Percentiles rank a stretch among this genome's conserved stretches.
phyloP scores from a whole-genome alignment of 2,797 vertebrate genomes.

The Sciurus vulgaris region DNA sequence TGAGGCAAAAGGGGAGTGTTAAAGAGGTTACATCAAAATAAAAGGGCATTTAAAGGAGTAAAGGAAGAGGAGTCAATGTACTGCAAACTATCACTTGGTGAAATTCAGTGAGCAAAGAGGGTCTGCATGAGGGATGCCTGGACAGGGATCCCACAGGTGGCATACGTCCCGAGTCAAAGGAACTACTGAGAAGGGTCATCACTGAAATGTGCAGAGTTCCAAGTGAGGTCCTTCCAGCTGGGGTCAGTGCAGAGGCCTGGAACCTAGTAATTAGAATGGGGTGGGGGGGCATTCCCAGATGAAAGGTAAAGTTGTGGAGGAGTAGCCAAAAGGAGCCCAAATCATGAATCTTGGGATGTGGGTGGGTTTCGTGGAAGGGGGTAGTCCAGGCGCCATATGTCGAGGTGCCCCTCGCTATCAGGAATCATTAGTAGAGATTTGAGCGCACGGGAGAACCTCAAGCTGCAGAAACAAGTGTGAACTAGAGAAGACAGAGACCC shows the following conservation, averaged over 20 bases:
- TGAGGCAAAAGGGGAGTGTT: constrained; percentile 44
- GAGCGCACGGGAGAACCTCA: constrained; percentile 13
- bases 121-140: neutral
- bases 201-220: neutral
- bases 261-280: neutral
- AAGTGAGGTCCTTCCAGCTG: constrained; percentile 39
- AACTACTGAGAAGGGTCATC: neutral
- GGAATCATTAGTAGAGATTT: neutral
- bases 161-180: constrained; percentile 48
- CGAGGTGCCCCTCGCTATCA: constrained; percentile 47
- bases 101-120: neutral
- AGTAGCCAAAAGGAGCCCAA: neutral
- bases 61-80: neutral
- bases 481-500: neutral
- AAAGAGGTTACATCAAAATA: constrained; percentile 30
- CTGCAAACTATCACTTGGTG: neutral
- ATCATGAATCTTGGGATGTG: neutral
- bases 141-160: constrained; percentile 77
- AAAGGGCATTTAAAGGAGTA: neutral
- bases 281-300: neutral
- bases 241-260: constrained; percentile 7
- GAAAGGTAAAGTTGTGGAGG: constrained; percentile 42
- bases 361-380: constrained; percentile 42
- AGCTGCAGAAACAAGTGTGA: neutral
- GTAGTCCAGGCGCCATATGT: constrained; percentile 56